Base-by-base conservation (phyloP, 2,113 vertebrate genomes). In the Chaenocephalus aceratus region DNA sequence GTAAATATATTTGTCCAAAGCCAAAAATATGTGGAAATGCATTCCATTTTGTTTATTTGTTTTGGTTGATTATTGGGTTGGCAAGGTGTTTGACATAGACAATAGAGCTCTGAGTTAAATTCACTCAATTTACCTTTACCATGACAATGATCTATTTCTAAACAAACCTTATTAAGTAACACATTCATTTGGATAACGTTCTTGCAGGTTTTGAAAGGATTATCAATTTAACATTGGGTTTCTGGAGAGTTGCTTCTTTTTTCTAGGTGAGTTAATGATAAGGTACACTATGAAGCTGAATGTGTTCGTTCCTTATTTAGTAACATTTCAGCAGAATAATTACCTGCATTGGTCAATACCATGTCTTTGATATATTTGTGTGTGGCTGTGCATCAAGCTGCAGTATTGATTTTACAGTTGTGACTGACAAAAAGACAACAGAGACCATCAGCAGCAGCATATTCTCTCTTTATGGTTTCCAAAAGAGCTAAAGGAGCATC, bases 391-490 rank as follows among this genome's bases (percentile, higher is more conserved):
- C 8, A 26, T 48, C 14, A 58, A 49, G 53, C 18, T 16, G 23
- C 30, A 26, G 49, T 16, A 74, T n/a, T 45, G 63, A 77, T 70
- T 74, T 64, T 11, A 68, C 14, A 45, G 12, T 9, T 77, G 75
- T 56, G 68, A 58, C 71, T 49, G 62, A 63, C 59, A 66, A 66
- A 62, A 53, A 74, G 45, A 56, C 51, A 73, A 13, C 21, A 77
- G 11, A 54, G 57, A 52, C 12, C 62, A 64, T 53, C 26, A 26
- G 10, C 18, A 85, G 45, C 77, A 76, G 54, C 48, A 57, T n/a
- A 57, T 72, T 61, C 23, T 15, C 64, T 59, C 23, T 81, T 64
- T 70, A 85, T 60, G 53, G 21, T 54, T 83, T 74, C 68, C 68
- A 16, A 26, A 57, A 78, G 73, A 79, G 48, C 48, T 41, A 64